Evolutionary conservation across 2,888 invertebrate species (phyloP), one percentile per base, ranked within the genome.

Genomic region (Melipona bicolor): DNA sequence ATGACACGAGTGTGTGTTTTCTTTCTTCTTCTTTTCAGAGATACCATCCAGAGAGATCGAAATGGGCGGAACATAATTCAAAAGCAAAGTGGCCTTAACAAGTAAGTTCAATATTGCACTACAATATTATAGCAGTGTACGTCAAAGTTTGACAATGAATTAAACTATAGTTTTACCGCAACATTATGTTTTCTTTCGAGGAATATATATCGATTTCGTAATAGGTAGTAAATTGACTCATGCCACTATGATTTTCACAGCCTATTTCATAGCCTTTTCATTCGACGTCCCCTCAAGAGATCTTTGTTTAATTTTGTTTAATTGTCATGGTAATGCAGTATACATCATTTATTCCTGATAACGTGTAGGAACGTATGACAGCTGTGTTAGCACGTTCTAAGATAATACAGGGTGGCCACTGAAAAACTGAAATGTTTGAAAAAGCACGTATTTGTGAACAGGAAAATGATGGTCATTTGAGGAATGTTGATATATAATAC

Each of bases 41-140:
- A 87, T 68, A 61, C 71, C 50, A 32, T 64, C 15, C 83, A 83
- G 3, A 84, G 90, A 65, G 90, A 91, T 32, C 85, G 90, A 70
- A 88, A 84, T 68, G 84, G 80, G 24, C 87, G 87, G 78, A 86
- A 82, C 73, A 74, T 88, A 70, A 81, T 87, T 49, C 85, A 89
- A 49, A 90, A 91, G 69, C 86, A 90, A 43, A 87, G 71, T 76
- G 87, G 85, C 27, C 79, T 92, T 6, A 91, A 92, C 75, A 91
- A 88, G 87, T 87, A 69, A 88, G 85, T 83, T 61, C 9, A 17
- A 27, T 19, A 27, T 61, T 3, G 27, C 17, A 27, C 27, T 27
- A 27, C 27, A 61, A 17, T 19, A 17, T 61, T 27, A 61, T 27
- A n/a, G 13, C 56, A 4, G n/a, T 56, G 21, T 56, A 56, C 11